phyloP scores from a whole-genome alignment of 35 echinoderm and acorn worm genomes.

The Ptychodera flava region DNA sequence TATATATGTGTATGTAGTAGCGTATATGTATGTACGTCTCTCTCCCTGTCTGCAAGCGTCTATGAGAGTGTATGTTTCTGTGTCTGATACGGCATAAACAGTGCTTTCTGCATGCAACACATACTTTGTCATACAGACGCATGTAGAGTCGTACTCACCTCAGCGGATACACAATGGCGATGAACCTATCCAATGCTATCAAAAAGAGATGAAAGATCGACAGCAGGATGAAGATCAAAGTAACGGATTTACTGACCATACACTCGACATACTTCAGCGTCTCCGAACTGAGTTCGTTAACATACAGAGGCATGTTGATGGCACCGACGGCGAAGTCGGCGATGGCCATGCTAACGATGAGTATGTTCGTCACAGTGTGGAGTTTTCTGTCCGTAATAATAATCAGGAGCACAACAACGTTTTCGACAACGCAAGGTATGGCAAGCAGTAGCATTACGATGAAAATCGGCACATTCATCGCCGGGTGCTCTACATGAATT shows the following conservation, averaged over 20 bases:
- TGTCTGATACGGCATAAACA: too few relatives aligned
- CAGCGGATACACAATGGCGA: not conserved
- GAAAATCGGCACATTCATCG: too few relatives aligned
- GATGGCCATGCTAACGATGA: not conserved
- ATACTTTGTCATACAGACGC: too few relatives aligned
- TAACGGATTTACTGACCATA: not conserved
- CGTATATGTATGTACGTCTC: not conserved
- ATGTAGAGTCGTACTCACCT: too few relatives aligned
- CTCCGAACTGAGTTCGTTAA: not conserved
- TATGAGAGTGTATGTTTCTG: not conserved
- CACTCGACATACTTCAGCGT: not conserved
- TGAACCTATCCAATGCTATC: not conserved
- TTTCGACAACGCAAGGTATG: not conserved
- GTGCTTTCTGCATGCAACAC: too few relatives aligned
- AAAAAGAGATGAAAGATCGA: not conserved
- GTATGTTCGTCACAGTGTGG: not conserved
- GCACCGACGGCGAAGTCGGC: not conserved
- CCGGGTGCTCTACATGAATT: too few relatives aligned
- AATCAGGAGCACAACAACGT: not conserved
- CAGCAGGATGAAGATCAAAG: not conserved
- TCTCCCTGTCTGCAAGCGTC: not conserved
- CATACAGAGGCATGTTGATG: not conserved
- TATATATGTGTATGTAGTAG: not conserved
- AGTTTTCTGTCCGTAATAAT: not conserved
- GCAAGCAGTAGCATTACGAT: too few relatives aligned